Base-by-base conservation (phyloP, 2,888 invertebrate genomes). In the Amphiduros pacificus region DNA sequence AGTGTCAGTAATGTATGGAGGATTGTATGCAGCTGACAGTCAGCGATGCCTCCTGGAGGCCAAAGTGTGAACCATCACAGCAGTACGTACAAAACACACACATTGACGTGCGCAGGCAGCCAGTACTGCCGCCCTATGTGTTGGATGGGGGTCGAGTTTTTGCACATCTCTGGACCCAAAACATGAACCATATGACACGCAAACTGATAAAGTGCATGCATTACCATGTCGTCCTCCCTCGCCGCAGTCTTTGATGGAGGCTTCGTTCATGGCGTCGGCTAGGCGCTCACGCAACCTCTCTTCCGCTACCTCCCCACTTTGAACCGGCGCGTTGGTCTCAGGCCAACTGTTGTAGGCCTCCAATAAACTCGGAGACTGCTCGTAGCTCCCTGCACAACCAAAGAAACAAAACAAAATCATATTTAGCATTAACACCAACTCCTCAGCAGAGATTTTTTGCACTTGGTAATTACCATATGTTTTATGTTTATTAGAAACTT, bases 251-350 rank as follows among this genome's bases (percentile, higher is more conserved):
- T 59, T 59, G 51, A 53, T 53, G 22, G 90, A 88, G 24, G 89
- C 89, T 79, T 95, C 95, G 72, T 92, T 87, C 95, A 95, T 95
- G 58, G 95, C 95, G 79, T 95, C 95, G 0, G 94, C 95, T 58
- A 95, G 86, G 82, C 93, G 93, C 81, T 94, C 94, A 70, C 89
- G 87, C 20, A 95, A 85, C 74, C 92, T 90, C 61, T 90, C 89
- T 74, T 94, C 94, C 40, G 81, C 77, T 26, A 68, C 65, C 62
- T 77, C 77, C 44, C 74, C 77, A 61, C 75, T 76, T 48, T 74
- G 74, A 60, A 74, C 74, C 20, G 72, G 71, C 11, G 74, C 69
- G 50, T 72, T 73, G 17, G 73, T 75, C 64, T 82, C 81, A 17
- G 81, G 76, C 80, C 79, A 81, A 60, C 76, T 76, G 27, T 77